phyloP scores from a whole-genome alignment of 1,140 invertebrate genomes.

The Antheraea mylitta region DNA sequence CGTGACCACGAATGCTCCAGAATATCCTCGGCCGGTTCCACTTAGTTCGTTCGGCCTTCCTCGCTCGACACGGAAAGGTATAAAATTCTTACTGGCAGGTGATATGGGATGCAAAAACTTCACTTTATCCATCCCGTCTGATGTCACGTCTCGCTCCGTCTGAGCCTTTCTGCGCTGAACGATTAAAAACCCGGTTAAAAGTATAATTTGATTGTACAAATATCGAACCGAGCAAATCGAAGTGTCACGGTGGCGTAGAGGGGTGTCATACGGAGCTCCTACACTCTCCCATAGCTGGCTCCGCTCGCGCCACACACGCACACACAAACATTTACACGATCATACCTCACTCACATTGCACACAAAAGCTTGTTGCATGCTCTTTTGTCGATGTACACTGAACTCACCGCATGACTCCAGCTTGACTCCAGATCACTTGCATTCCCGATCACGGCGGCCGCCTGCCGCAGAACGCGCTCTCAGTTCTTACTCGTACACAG shows the following conservation, averaged over 20 bases:
- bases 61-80: slow-evolving; percentile 78
- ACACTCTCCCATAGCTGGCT: slow-evolving; percentile 65
- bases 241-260: slow-evolving; percentile 31
- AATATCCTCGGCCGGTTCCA: slow-evolving; percentile 68
- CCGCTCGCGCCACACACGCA: slow-evolving; percentile 73
- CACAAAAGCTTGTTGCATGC: slow-evolving; percentile 67
- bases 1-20: slow-evolving; percentile 75
- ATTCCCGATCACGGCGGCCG: slow-evolving; percentile 72
- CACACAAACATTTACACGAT: slow-evolving; percentile 31
- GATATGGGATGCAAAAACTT: slow-evolving; percentile 75
- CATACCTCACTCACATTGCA: slow-evolving; percentile 29
- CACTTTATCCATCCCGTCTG: slow-evolving; percentile 56
- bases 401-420: slow-evolving; percentile 66
- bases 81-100: slow-evolving; percentile 73
- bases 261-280: slow-evolving; percentile 42
- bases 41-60: slow-evolving; percentile 74
- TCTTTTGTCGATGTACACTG: slow-evolving; percentile 49
- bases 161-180: slow-evolving; percentile 49
- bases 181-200: slow-evolving; percentile 9
- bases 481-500: slow-evolving; percentile 60
- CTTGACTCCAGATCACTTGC: slow-evolving; percentile 66
- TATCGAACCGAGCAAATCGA: neutral
- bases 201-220: neutral
- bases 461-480: slow-evolving; percentile 44
- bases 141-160: slow-evolving; percentile 46